phyloP scores from a whole-genome alignment of 92 coral and sea anemone species.

The Porites rus region DNA sequence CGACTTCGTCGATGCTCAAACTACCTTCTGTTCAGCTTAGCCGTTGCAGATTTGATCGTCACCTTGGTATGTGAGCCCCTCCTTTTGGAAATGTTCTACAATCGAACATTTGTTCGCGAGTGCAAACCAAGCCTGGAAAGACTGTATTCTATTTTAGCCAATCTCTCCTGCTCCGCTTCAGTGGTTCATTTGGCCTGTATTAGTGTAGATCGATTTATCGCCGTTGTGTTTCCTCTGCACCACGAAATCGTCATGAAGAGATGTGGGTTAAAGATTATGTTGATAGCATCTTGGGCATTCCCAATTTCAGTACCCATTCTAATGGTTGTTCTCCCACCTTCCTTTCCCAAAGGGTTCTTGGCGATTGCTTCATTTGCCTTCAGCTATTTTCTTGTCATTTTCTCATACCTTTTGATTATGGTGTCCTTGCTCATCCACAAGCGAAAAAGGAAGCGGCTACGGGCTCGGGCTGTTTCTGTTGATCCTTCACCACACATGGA shows the following conservation, averaged over 20 bases:
- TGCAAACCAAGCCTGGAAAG: slow-evolving; percentile 42
- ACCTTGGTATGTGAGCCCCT: slow-evolving; percentile 58
- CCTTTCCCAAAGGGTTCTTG: slow-evolving; percentile 19
- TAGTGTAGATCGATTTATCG: slow-evolving; percentile 60
- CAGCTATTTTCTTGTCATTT: slow-evolving; percentile 1
- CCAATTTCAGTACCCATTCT: slow-evolving; percentile 17
- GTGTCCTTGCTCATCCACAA: slow-evolving; percentile 3
- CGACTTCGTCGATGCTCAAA: slow-evolving; percentile 59
- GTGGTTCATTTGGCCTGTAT: slow-evolving; percentile 51
- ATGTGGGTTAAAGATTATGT: slow-evolving; percentile 47
- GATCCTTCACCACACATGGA: slow-evolving; percentile 44
- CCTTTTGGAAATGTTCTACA: slow-evolving; percentile 15
- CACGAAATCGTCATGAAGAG: slow-evolving; percentile 46
- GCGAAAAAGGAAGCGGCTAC: background rate
- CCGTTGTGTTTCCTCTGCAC: slow-evolving; percentile 53
- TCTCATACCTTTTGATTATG: background rate
- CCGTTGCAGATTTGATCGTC: slow-evolving; percentile 66
- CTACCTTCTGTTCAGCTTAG: slow-evolving; percentile 66
- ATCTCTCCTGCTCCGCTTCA: slow-evolving; percentile 57
- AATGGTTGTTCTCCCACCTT: background rate
- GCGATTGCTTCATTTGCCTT: slow-evolving; percentile 1
- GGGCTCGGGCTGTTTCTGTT: slow-evolving; percentile 2
- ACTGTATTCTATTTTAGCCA: slow-evolving; percentile 30
- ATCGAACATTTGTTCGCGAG: slow-evolving; percentile 36
- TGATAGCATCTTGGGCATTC: slow-evolving; percentile 43